These are phyloP conservation scores for Heliconius hewitsoni DNA, from an alignment of 1,140 invertebrate genomes.

Conservation along the genomic window DNA sequence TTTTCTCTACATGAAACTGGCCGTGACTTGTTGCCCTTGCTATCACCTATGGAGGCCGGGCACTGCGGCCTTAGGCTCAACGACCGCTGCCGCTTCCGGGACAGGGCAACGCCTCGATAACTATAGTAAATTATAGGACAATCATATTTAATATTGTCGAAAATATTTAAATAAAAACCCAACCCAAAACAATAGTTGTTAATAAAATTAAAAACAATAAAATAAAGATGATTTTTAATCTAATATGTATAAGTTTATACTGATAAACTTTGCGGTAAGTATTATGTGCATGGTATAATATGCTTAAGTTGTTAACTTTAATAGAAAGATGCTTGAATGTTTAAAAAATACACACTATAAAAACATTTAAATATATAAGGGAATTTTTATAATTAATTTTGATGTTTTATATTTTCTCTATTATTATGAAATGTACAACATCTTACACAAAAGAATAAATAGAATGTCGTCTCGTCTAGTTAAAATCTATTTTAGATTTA, in stretches of 20 bases:
- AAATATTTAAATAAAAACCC: not conserved
- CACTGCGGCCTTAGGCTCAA: slow-evolving; percentile 50
- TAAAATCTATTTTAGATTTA: too few species aligned
- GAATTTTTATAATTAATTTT: too few species aligned
- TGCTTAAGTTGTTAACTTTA: too few species aligned
- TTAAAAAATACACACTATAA: too few species aligned
- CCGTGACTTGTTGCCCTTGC: slow-evolving; percentile 61
- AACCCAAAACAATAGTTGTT: not conserved
- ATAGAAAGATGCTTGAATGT: too few species aligned
- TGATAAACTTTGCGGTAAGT: not conserved
- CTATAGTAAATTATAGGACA: slow-evolving; percentile 10
- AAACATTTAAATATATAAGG: too few species aligned
- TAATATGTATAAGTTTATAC: not conserved
- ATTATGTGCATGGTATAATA: too few species aligned
- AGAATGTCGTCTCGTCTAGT: too few species aligned
- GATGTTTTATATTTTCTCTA: too few species aligned
- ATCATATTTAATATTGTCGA: not conserved
- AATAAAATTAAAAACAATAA: not conserved
- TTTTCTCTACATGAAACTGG: slow-evolving; percentile 32
- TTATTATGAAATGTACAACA: too few species aligned
- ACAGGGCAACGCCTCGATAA: slow-evolving; percentile 32
- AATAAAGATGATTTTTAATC: not conserved
- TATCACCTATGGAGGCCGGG: slow-evolving; percentile 53
- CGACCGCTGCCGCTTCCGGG: slow-evolving; percentile 52
- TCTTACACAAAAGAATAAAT: too few species aligned